Evolutionary conservation across 30 jellyfish, hydroid and myxozoan species (phyloP), one percentile per base, ranked within the genome.

Genomic region (Pseudorhiza aurosa): DNA sequence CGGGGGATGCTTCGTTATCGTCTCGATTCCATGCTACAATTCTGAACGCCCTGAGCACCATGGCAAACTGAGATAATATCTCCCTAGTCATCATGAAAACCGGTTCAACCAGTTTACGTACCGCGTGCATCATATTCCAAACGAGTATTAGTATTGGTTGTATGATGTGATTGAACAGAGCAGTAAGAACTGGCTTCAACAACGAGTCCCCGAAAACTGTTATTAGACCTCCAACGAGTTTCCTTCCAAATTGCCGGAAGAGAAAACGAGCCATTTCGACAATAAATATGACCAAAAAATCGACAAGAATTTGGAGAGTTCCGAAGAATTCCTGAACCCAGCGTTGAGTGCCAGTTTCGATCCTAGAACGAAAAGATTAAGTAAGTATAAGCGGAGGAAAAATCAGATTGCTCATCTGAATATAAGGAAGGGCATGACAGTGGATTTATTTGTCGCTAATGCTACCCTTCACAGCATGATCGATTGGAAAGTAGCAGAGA

Each of bases 291-390:
- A 87, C 78, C 27, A 78, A 32, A 81, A 87, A 58, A 45, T 87
- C 91, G 30, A 65, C 22, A 18, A 87, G 12, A 10, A 87, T 87
- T 33, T 87, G 96, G 37, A 87, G 59, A 17, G 74, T 72, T 21
- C 96, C 96, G 43, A 87, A 87, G 84, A 87, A 68, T 77, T 87
- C 96, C 71, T 87, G 90, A 7, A 68, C 26, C 33, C 85, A 83
- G 1, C 96, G 82, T 25, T 62, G 79, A 7, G 77, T 76, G 76
- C 50, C 40, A 0, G 85, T 29, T 56, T 85, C 96, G n/a, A 85
- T 26, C 36, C 96, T 85, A 68, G 42, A 70, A 58, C n/a, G n/a
- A n/a, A 9, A 43, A 55, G 19, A 46, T 46, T 4, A 14, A 14
- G 60, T 14, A 14, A 3, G 15, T 12, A 46, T 24, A 14, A 46